phyloP scores from a whole-genome alignment of 2,888 invertebrate species.

The Ernsta delagoae region DNA sequence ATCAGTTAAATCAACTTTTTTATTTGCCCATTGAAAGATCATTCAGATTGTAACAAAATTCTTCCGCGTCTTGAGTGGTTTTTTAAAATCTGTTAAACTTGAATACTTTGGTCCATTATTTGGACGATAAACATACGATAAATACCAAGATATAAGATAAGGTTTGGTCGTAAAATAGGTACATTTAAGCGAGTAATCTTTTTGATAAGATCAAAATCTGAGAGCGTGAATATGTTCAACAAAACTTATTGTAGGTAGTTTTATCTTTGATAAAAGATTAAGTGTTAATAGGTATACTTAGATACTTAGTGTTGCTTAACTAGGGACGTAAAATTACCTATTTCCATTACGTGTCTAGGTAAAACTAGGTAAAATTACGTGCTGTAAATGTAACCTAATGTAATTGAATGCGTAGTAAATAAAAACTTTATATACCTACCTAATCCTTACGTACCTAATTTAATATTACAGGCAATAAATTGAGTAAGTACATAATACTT shows the following conservation, averaged over 20 bases:
- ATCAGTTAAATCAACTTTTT: neutral
- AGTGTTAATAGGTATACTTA: too few species aligned
- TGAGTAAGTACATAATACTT: neutral
- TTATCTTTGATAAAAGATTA: too few species aligned
- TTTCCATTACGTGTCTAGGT: too few species aligned
- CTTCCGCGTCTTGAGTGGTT: slow-evolving; percentile 18
- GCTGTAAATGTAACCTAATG: too few species aligned
- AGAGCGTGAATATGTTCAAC: neutral
- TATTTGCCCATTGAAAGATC: slow-evolving; percentile 4
- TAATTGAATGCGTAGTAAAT: too few species aligned
- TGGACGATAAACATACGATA: slow-evolving; percentile 18
- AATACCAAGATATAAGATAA: slow-evolving; percentile 10
- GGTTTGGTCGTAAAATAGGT: slow-evolving; percentile 1
- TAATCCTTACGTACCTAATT: too few species aligned
- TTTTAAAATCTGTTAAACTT: slow-evolving; percentile 24
- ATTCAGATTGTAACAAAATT: slow-evolving; percentile 13
- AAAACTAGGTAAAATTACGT: too few species aligned
- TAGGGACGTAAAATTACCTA: too few species aligned
- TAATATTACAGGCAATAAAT: slow-evolving; percentile 5
- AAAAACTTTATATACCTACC: too few species aligned
- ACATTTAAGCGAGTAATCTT: slow-evolving; percentile 8
- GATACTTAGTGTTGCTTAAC: too few species aligned
- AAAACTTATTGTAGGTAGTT: neutral
- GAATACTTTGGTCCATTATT: slow-evolving; percentile 19
- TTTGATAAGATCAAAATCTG: neutral